phyloP scores from a whole-genome alignment of 2,113 vertebrate species.

The rabbit (Oryctolagus cuniculus) region mOryCun1.1 NC_091436.1:95800501-95801000 shows the following conservation, averaged over 20 bases:
- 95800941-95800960: neutral
- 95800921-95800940: neutral
- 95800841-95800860: neutral
- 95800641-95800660: neutral
- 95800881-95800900: neutral
- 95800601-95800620: neutral
- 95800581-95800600: neutral
- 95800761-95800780: neutral
- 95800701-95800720: neutral
- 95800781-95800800: neutral
- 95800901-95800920: neutral
- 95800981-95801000: neutral
- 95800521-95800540: neutral
- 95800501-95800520: neutral
- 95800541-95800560: neutral
- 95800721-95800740: neutral
- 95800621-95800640: neutral
- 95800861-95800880: neutral
- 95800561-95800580: neutral
- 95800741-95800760: neutral
- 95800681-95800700: neutral
- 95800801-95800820: neutral
- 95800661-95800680: neutral
- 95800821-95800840: neutral
- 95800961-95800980: neutral